A percentile compares a stretch with the other conserved stretches of the same genome.
These are phyloP conservation scores for Sitophilus oryzae DNA, from an alignment of 1,140 invertebrate genomes.

Conservation along the genomic window DNA sequence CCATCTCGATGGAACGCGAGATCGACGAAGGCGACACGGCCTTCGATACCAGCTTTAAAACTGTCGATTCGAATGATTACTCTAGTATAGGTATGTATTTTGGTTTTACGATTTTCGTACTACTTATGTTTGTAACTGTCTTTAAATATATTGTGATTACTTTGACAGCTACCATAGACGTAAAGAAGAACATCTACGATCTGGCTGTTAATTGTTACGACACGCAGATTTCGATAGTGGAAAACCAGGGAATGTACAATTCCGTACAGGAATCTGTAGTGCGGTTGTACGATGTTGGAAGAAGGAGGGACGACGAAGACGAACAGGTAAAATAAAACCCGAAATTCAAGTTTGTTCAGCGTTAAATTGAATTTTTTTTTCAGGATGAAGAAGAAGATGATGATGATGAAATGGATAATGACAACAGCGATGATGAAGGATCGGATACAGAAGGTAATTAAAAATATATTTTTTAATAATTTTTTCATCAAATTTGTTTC, in stretches of 20 bases:
- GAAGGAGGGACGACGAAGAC: conserved; percentile 65
- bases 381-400: conserved; percentile 65
- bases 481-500: neutral
- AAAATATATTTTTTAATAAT: conserved; percentile 5
- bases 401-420: conserved; percentile 56
- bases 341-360: neutral
- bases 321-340: conserved; percentile 51
- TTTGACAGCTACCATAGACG: conserved; percentile 41
- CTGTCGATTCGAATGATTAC: conserved; percentile 90
- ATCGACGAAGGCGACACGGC: conserved; percentile 46
- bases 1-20: conserved; percentile 48
- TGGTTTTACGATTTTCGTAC: neutral
- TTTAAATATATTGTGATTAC: neutral
- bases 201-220: conserved; percentile 68
- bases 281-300: conserved; percentile 75
- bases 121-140: conserved; percentile 1
- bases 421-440: conserved; percentile 51
- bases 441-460: conserved; percentile 47
- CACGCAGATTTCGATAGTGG: conserved; percentile 75
- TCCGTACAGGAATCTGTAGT: conserved; percentile 77
- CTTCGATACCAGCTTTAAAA: conserved; percentile 87
- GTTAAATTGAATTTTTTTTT: conserved; percentile 25
- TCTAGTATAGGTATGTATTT: conserved; percentile 71
- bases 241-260: conserved; percentile 71
- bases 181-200: conserved; percentile 62